A percentile compares a stretch with the other conserved stretches of the same genome.
These are phyloP conservation scores for Amblyraja radiata DNA, from an alignment of 2,797 vertebrate species.

Conservation along the genomic window DNA sequence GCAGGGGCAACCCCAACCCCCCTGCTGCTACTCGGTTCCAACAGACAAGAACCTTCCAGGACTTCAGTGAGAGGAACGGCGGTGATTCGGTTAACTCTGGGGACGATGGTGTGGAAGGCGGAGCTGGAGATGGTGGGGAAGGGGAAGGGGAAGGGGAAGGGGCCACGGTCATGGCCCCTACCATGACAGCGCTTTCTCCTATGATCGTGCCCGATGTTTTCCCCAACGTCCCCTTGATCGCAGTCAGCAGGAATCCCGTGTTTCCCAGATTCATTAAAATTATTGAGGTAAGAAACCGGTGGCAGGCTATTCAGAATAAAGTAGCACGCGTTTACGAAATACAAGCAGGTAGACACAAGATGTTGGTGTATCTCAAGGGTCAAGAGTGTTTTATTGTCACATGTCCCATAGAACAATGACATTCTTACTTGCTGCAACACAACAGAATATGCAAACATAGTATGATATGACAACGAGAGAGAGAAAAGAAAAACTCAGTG, in stretches of 20 bases:
- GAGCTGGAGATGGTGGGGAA: conserved; percentile 48
- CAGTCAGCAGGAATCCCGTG: conserved; percentile 78
- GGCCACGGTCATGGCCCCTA: conserved; percentile 54
- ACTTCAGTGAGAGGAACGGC: conserved; percentile 42
- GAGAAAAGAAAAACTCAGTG: no score
- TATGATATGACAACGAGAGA: no score
- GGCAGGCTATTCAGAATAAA: neutral
- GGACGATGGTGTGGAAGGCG: conserved; percentile 59
- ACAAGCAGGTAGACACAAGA: neutral
- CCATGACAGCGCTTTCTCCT: conserved; percentile 82
- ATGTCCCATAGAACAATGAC: no score
- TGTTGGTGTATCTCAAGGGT: no score
- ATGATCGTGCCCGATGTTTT: conserved; percentile 87
- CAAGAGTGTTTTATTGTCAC: no score
- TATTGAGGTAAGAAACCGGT: conserved; percentile 71
- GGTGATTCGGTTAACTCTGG: conserved; percentile 53
- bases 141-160: conserved; percentile 53
- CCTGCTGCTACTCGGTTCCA: neutral
- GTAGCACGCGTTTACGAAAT: neutral
- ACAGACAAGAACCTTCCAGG: conserved; percentile 1
- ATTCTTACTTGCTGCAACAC: no score
- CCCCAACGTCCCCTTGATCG: conserved; percentile 84
- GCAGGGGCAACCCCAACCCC: neutral
- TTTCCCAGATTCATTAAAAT: conserved; percentile 97
- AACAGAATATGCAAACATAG: no score